Evolutionary conservation across 2,113 vertebrate species (phyloP), one percentile per base, ranked within the genome.

Genomic region (Hyla sarda): DNA sequence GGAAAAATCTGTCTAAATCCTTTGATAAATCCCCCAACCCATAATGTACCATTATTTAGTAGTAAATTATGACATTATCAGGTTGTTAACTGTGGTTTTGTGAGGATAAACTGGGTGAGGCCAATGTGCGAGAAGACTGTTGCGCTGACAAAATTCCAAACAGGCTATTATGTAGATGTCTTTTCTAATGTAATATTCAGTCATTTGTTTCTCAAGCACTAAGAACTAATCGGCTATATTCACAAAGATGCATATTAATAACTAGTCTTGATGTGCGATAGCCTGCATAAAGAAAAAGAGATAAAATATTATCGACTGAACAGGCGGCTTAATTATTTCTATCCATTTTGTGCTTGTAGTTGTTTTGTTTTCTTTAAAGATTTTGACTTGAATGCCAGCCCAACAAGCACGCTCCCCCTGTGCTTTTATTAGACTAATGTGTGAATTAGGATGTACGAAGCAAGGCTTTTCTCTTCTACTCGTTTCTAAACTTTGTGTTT

Each of bases 371-470:
- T 67, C 34, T 47, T 45, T 1, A 2, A 79, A 58, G 30, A 65
- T 62, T 67, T 41, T 82, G 58, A 82, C 56, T 82, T 13, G 67
- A 82, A 67, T 65, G 79, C 58, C 52, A 79, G 76, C 19, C 76
- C 50, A 79, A 56, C 48, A 58, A 58, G 76, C 76, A 79, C 30
- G 76, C 30, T 79, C 25, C 50, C 32, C 52, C 11, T 54, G 76
- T 41, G 17, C 21, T 56, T 30, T 50, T 21, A 48, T 67, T 45
- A 41, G 58, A 67, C 60, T 82, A 50, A 82, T 69, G 62, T 41
- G 41, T 69, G 60, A 69, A 82, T 82, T 82, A 48, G 60, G 41
- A 82, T 82, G 80, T 67, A 69, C 16, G 37, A 79, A 58, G 77
- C 30, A 79, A 37, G 30, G 17, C 77, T 23, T 60, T 60, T 23